phyloP scores from a whole-genome alignment of 2,888 invertebrate species.

The Drosophila greeni region DNA sequence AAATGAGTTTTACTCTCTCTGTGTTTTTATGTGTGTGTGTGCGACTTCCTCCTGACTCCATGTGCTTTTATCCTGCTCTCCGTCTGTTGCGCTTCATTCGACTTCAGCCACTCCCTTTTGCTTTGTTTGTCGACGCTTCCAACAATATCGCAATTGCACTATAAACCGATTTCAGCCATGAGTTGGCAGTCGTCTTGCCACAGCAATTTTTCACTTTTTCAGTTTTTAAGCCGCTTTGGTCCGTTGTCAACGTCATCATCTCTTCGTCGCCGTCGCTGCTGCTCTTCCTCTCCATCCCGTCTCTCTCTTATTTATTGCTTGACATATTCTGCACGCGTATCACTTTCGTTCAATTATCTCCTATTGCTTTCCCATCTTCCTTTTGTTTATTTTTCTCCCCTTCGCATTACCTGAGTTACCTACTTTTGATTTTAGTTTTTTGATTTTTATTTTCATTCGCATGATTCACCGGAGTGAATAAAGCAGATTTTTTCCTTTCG shows the following conservation, averaged over 20 bases:
- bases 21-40: slow-evolving; percentile 10
- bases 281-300: background rate
- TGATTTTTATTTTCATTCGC: slow-evolving; percentile 11
- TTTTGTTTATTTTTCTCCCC: slow-evolving; percentile 23
- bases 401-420: slow-evolving; percentile 27
- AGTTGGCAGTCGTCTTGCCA: slow-evolving; percentile 24
- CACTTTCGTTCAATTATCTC: slow-evolving; percentile 61
- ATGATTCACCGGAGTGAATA: slow-evolving; percentile 6
- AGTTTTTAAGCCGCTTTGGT: slow-evolving; percentile 21
- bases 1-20: slow-evolving; percentile 16
- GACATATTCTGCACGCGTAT: slow-evolving; percentile 48
- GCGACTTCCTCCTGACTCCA: slow-evolving; percentile 59
- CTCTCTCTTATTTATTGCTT: slow-evolving; percentile 13
- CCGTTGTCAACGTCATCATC: slow-evolving; percentile 38
- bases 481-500: slow-evolving; percentile 3
- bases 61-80: slow-evolving; percentile 56
- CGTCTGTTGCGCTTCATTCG: slow-evolving; percentile 47
- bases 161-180: slow-evolving; percentile 24
- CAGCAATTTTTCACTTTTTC: slow-evolving; percentile 14
- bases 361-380: slow-evolving; percentile 21
- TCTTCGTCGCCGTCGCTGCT: slow-evolving; percentile 2
- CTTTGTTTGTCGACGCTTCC: slow-evolving; percentile 41
- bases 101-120: slow-evolving; percentile 52
- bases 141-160: slow-evolving; percentile 18
- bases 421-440: slow-evolving; percentile 39